Base-by-base conservation (phyloP, 64 coral and sea anemone species). In the Platygyra sinensis region DNA sequence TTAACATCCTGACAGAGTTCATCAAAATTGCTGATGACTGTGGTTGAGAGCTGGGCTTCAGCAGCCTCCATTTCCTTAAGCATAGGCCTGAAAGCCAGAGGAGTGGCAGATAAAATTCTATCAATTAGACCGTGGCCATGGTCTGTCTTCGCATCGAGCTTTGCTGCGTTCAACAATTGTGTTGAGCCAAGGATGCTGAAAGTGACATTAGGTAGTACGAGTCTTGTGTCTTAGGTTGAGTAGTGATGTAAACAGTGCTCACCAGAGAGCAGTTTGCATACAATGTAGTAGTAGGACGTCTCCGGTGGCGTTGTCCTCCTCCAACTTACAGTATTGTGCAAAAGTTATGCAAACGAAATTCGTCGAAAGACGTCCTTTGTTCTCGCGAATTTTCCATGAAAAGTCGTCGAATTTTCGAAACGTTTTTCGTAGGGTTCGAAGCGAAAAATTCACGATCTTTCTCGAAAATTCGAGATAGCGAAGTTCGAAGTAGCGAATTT, bases 141-240 rank as follows among this genome's bases (percentile, higher is more conserved):
- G 65, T 83, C 79, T 79, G 84, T 75, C 4, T 30, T 52, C 13
- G 77, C 63, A 5, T 74, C 60, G 22, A 81, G 78, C 16, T 90
- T 90, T 0, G 86, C 77, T 17, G 78, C 75, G 17, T 89, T 89
- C 30, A 42, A 15, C 10, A 91, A 19, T 33, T 91, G 69, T 31
- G 79, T 91, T 3, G 81, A 91, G 22, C 80, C 90, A 52, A 91
- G 73, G 29, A 91, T 86, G 80, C 90, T 62, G 69, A 91, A 91
- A 1, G 90, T 72, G 4, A 55, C 86, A 4, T 91, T 72, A 30
- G 72, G 8, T 30, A 28, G 73, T 20, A 86, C 78, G 0, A 86
- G 57, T 36, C 90, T 71, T 2, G 15, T 57, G 15, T 87, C 50
- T 60, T 93, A 67, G 20, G 76, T 88, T 5, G 57, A 88, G 59